Percentiles rank a stretch among this genome's conserved stretches.
Evolutionary conservation across 2,888 invertebrate species (phyloP).

Genomic region (Caenorhabditis wallacei): DNA sequence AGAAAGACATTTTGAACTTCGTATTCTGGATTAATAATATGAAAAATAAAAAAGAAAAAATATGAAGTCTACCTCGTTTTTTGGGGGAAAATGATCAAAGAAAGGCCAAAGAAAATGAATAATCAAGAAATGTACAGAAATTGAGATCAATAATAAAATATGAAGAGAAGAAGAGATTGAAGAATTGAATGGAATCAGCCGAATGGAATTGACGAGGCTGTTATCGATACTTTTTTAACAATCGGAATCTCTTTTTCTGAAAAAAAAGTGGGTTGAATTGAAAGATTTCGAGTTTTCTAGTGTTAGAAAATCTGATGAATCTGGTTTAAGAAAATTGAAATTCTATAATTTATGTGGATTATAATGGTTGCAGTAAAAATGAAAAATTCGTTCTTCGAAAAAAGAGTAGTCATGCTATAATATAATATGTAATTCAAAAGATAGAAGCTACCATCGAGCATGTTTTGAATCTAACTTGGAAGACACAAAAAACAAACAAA

Average conservation of each 20-base stretch:
- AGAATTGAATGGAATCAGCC: constrained; percentile 4
- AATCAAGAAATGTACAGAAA: constrained; percentile 41
- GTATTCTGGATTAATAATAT: too few relatives aligned
- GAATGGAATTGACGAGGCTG: constrained; percentile 49
- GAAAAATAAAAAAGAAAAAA: too few relatives aligned
- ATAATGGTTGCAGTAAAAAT: too few relatives aligned
- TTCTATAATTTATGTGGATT: too few relatives aligned
- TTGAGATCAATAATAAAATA: constrained; percentile 4
- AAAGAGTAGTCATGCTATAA: too few relatives aligned
- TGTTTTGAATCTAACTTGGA: too few relatives aligned
- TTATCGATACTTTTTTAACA: constrained; percentile 71
- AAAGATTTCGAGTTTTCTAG: background rate
- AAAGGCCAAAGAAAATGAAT: background rate
- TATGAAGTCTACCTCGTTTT: constrained; percentile 12
- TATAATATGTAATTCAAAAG: background rate
- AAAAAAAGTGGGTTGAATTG: constrained; percentile 17
- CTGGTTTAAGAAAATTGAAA: background rate
- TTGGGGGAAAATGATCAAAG: background rate
- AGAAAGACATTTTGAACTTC: too few relatives aligned
- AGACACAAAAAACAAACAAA: constrained; percentile 12
- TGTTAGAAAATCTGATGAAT: background rate
- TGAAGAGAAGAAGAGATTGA: background rate
- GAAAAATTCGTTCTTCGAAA: too few relatives aligned
- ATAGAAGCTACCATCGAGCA: background rate
- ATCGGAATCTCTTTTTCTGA: constrained; percentile 65